Evolutionary conservation across 2,888 invertebrate genomes (phyloP).

Genomic region (Oxytorus armatus): DNA sequence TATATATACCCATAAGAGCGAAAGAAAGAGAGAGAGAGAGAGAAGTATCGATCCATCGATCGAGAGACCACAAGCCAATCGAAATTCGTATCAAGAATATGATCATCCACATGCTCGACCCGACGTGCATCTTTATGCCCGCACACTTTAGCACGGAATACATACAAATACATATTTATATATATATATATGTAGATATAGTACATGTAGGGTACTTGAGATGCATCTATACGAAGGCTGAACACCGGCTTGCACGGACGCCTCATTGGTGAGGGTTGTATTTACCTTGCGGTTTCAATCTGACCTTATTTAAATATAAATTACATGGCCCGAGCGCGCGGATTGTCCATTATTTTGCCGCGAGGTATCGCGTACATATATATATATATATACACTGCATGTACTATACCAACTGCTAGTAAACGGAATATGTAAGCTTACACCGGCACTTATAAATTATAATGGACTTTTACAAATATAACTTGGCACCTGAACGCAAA

Average conservation of each 20-base stretch:
- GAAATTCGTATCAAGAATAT: constrained; percentile 75
- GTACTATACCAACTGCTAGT: neutral
- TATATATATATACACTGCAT: constrained; percentile 22
- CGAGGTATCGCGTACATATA: constrained; percentile 36
- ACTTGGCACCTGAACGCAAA: constrained; percentile 34
- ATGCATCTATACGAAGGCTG: constrained; percentile 49
- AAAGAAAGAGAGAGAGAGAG: constrained; percentile 34
- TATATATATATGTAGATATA: constrained; percentile 2
- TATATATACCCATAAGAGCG: constrained; percentile 1
- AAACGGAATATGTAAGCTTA: neutral
- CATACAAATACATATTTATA: neutral
- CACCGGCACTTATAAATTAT: constrained; percentile 31
- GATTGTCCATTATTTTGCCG: constrained; percentile 61
- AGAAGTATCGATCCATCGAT: constrained; percentile 65
- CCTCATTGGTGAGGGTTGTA: constrained; percentile 74
- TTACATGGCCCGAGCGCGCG: constrained; percentile 73
- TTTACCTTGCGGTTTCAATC: constrained; percentile 83
- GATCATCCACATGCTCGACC: constrained; percentile 60
- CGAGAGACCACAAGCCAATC: constrained; percentile 79
- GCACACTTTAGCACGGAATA: constrained; percentile 30
- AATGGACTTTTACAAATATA: constrained; percentile 57
- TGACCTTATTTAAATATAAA: constrained; percentile 83
- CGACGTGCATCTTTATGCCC: constrained; percentile 50
- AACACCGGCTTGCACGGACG: constrained; percentile 61
- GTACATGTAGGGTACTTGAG: constrained; percentile 36